Base-by-base conservation (phyloP, 2,888 invertebrate genomes). In the Ectemnius cavifrons region DNA sequence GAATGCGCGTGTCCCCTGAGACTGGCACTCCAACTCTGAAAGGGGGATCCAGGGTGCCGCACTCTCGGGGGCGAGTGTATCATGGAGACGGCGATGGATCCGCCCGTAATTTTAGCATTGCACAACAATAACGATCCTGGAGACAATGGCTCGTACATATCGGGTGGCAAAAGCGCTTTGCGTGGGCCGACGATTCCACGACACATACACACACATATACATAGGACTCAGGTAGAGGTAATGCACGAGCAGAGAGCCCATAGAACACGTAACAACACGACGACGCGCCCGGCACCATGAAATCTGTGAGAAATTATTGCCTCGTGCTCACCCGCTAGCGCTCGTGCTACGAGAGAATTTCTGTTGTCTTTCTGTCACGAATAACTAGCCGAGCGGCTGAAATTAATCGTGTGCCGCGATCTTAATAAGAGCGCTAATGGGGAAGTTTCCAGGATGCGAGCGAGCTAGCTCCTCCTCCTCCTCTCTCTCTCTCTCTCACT, bases 101-200 rank as follows among this genome's bases (percentile, higher is more conserved):
- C 79, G 83, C 73, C 78, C 74, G 83, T 75, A 78, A 77, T 84
- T 85, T 85, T 77, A 84, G 72, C 79, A 82, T 84, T 82, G 79
- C 82, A 71, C 79, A 80, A 79, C 81, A 80, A 82, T 85, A 84
- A 85, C 83, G 84, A 84, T 79, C 77, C 76, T 69, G 80, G 81
- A 86, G 86, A 85, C 85, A 85, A 85, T 85, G 80, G 86, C 80
- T 84, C 85, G 85, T 84, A 82, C 79, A 84, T 84, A 86, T 84
- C 85, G 85, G 84, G 84, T 85, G 85, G 86, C 82, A 83, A 80
- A 84, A 86, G 83, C 83, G 77, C 81, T 81, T 81, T 69, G 83
- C 84, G 86, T 86, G 83, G 83, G 85, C 60, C 73, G 84, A 63
- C 68, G 63, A 76, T 71, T 63, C 74, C 70, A 52, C 62, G 67